A percentile compares a stretch with the other conserved stretches of the same genome.
Evolutionary conservation across 2,888 invertebrate species (phyloP).

Genomic region (Leptothorax acervorum): DNA sequence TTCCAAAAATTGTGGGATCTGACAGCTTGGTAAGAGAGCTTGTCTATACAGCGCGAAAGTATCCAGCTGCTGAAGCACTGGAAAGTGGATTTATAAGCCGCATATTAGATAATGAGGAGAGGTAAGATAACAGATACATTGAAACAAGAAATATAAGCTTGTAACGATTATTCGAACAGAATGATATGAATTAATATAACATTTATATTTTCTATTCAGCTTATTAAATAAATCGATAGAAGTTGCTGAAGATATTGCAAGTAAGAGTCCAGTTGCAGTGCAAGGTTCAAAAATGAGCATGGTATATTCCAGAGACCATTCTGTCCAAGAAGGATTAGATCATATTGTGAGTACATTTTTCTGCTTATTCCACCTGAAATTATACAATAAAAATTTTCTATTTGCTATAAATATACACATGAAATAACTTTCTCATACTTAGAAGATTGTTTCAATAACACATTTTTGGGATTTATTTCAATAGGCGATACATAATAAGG

Average conservation of each 20-base stretch:
- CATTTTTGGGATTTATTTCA: conserved; percentile 79
- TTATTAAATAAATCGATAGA: conserved; percentile 91
- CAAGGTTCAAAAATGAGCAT: conserved; percentile 95
- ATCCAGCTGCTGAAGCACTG: conserved; percentile 93
- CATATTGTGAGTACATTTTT: conserved; percentile 92
- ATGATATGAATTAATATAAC: conserved; percentile 1
- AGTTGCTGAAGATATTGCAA: conserved; percentile 92
- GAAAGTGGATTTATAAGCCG: conserved; percentile 94
- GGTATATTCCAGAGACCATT: conserved; percentile 95
- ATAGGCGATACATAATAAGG: conserved; percentile 93
- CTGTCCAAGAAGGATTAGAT: conserved; percentile 94
- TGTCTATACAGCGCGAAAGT: conserved; percentile 94
- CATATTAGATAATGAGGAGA: conserved; percentile 90
- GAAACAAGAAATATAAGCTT: conserved; percentile 4
- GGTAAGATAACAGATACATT: conserved; percentile 84
- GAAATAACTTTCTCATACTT: conserved; percentile 38
- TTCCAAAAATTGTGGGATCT: conserved; percentile 96
- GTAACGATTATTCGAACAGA: background rate
- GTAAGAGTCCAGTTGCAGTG: conserved; percentile 97
- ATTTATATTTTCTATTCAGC: conserved; percentile 84
- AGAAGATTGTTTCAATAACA: conserved; percentile 44
- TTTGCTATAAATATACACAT: conserved; percentile 20
- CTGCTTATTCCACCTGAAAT: conserved; percentile 77
- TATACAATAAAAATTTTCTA: conserved; percentile 46
- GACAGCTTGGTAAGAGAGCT: conserved; percentile 95